A percentile compares a stretch with the other conserved stretches of the same genome.
Conservation (phyloP, 2,113 vertebrate genomes). For the Falco punctatus region DNA sequence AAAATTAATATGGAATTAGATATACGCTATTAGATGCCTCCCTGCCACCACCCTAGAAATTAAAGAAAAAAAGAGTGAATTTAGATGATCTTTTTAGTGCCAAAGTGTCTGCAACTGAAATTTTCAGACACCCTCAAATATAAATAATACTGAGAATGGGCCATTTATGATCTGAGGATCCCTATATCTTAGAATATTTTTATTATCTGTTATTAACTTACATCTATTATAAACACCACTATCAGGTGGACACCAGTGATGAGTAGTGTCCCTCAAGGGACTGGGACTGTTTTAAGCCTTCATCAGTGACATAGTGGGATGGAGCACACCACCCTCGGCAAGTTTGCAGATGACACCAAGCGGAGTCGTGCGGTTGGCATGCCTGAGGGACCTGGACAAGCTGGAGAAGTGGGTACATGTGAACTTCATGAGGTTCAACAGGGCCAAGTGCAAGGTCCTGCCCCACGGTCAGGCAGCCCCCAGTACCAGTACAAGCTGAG, state of each 20-base stretch:
- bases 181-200: not conserved
- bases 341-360: not conserved
- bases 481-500: accelerated
- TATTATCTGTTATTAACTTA: not conserved
- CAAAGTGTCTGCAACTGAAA: not conserved
- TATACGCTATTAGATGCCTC: too few relatives aligned
- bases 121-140: not conserved
- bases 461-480: not conserved
- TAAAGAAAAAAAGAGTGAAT: not conserved
- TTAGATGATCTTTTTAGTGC: not conserved
- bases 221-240: not conserved
- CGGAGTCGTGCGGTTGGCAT: accelerated
- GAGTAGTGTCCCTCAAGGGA: not conserved
- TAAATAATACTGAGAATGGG: not conserved
- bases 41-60: not conserved
- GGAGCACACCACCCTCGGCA: accelerated
- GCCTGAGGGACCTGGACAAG: too few relatives aligned
- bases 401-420: too few relatives aligned
- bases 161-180: not conserved
- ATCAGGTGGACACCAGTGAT: too few relatives aligned
- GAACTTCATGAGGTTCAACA: too few relatives aligned
- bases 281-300: not conserved
- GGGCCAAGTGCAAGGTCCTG: too few relatives aligned
- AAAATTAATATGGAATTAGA: not conserved
- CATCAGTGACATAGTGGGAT: not conserved